Evolutionary conservation across 1,140 invertebrate genomes (phyloP), one percentile per base, ranked within the genome.

Genomic region (Nasonia longicornis): DNA sequence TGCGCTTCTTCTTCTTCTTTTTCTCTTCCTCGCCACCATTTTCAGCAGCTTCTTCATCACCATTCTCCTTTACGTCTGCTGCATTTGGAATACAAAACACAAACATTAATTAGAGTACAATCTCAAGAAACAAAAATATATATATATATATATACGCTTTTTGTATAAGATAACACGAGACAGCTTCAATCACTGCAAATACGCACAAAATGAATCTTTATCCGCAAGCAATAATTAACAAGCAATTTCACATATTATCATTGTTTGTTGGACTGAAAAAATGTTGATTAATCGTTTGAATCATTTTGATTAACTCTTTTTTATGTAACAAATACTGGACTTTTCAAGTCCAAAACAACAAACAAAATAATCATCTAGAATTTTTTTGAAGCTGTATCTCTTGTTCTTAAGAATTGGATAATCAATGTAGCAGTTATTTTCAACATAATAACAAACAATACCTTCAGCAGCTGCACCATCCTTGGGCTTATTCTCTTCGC

Each of bases 21-120:
- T 94, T 95, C 84, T 95, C 94, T 84, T 93, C 93, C 0, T 89
- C 90, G 20, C 90, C 92, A 73, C 92, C 93, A 35, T 82, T 87
- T 76, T 89, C 88, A 6, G 77, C 85, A 6, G 77, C 85, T 4
- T 85, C 87, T 77, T 89, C 90, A 31, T 73, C 79, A 76, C 84
- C 86, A 80, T 86, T 84, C 80, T 87, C 86, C 79, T 84, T 84
- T 35, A 71, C 67, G 22, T 74, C 63, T 58, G 26, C 58, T 22
- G 16, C 26, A n/a, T 29, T 45, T 70, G 2, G 16, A 52, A 29
- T 78, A 63, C 48, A 69, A 38, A 69, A n/a, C 42, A 42, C 2
- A 66, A 12, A 26, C 7, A 66, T 79, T 3, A 48, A 16, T 48
- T 14, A 48, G 12, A 58, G 16, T 58, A 7, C 1, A 26, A 58